phyloP scores from a whole-genome alignment of 2,888 invertebrate genomes.

The Pherbina coryleti region DNA sequence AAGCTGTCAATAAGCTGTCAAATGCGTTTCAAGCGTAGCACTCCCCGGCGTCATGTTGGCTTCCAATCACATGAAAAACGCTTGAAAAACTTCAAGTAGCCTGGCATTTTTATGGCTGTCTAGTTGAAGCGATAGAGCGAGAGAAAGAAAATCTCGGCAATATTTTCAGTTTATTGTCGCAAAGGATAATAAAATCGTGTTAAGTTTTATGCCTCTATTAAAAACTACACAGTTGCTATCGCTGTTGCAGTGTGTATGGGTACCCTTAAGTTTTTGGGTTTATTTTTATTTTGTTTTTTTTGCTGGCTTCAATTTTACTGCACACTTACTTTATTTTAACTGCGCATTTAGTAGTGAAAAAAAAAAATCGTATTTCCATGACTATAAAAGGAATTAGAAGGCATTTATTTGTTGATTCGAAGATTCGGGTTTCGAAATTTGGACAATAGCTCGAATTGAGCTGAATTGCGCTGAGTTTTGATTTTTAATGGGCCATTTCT shows the following conservation, averaged over 20 bases:
- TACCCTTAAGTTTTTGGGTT: not conserved
- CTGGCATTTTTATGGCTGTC: not conserved
- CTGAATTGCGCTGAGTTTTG: not conserved
- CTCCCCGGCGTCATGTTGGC: not conserved
- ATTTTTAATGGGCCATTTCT: not conserved
- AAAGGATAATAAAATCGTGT: constrained; percentile 28
- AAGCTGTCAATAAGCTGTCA: constrained; percentile 22
- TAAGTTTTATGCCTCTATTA: constrained; percentile 20
- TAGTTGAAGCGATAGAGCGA: not conserved
- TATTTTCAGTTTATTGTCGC: constrained; percentile 1
- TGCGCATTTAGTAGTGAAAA: constrained; percentile 11
- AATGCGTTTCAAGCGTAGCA: not conserved
- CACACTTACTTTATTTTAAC: constrained; percentile 19
- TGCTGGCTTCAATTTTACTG: not conserved
- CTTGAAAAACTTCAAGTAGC: not conserved
- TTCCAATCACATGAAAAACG: not conserved
- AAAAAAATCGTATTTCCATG: constrained; percentile 27
- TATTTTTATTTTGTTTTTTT: not conserved
- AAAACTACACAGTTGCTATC: not conserved
- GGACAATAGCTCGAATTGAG: not conserved
- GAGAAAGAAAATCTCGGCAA: not conserved
- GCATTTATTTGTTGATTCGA: constrained; percentile 22
- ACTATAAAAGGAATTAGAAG: not conserved
- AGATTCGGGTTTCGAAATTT: not conserved
- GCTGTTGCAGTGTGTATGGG: too few relatives aligned